phyloP scores from a whole-genome alignment of 2,113 vertebrate species.

The Tychaedon coryphoeus region DNA sequence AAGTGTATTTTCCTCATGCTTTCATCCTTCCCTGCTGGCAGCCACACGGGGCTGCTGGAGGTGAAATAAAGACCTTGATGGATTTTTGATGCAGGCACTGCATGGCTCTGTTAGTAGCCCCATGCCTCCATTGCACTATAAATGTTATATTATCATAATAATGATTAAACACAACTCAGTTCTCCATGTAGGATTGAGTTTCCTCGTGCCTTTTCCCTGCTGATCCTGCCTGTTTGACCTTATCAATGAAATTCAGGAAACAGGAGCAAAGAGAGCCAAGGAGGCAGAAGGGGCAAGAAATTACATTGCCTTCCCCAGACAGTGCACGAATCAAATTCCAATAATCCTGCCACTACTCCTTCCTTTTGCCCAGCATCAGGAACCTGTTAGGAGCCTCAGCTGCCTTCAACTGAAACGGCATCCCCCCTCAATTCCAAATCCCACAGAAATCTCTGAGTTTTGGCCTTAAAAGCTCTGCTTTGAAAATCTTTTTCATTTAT shows the following conservation, averaged over 20 bases:
- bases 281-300: not conserved
- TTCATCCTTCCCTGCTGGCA: not conserved
- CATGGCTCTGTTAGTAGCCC: not conserved
- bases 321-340: not conserved
- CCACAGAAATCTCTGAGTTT: not conserved
- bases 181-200: not conserved
- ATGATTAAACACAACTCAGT: not conserved
- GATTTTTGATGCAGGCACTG: not conserved
- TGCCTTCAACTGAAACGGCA: not conserved
- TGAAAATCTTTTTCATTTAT: not conserved
- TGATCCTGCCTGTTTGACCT: not conserved
- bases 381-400: not conserved
- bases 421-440: not conserved
- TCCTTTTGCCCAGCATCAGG: not conserved
- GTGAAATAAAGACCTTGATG: not conserved
- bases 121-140: not conserved
- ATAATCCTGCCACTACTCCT: not conserved
- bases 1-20: not conserved
- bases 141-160: not conserved
- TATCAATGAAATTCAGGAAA: not conserved
- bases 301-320: not conserved
- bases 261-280: not conserved
- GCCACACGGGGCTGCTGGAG: not conserved
- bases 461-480: not conserved
- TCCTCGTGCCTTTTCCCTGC: not conserved